Evolutionary conservation across 2,797 vertebrate genomes (phyloP).

Genomic region (Lagodon rhomboides): DNA sequence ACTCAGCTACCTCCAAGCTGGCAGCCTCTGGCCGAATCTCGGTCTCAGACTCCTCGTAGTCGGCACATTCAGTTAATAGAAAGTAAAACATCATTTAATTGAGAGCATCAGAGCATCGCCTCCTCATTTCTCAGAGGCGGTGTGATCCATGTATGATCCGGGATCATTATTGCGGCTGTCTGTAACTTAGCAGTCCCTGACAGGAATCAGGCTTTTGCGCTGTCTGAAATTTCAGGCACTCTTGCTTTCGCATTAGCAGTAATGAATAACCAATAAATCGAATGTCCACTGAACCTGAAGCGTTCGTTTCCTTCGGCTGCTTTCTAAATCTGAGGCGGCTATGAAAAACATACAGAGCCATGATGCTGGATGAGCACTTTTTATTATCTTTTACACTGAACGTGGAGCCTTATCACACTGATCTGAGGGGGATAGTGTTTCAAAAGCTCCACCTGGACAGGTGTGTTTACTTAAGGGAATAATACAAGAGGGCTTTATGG

Average conservation of each 20-base stretch:
- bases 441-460: constrained; percentile 70
- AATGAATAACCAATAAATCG: constrained; percentile 46
- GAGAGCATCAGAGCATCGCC: constrained; percentile 56
- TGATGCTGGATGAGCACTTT: constrained; percentile 10
- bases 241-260: constrained; percentile 41
- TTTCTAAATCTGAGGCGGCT: constrained; percentile 18
- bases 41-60: constrained; percentile 15
- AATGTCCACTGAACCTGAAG: constrained; percentile 14
- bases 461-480: constrained; percentile 75
- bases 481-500: constrained; percentile 66
- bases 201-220: constrained; percentile 33
- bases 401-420: constrained; percentile 37
- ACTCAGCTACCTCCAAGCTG: constrained; percentile 29
- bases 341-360: background rate
- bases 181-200: constrained; percentile 44
- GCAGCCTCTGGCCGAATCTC: constrained; percentile 24
- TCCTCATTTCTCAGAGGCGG: constrained; percentile 51
- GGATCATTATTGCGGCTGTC: constrained; percentile 65
- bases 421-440: constrained; percentile 55
- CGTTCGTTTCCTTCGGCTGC: constrained; percentile 28
- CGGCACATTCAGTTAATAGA: constrained; percentile 43
- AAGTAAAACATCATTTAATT: constrained; percentile 66
- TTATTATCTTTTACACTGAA: constrained; percentile 44
- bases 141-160: constrained; percentile 38
- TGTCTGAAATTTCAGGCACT: constrained; percentile 55